Evolutionary conservation across 53 echinoderm and acorn worm species (phyloP).

Genomic region (Holothuria scabra): DNA sequence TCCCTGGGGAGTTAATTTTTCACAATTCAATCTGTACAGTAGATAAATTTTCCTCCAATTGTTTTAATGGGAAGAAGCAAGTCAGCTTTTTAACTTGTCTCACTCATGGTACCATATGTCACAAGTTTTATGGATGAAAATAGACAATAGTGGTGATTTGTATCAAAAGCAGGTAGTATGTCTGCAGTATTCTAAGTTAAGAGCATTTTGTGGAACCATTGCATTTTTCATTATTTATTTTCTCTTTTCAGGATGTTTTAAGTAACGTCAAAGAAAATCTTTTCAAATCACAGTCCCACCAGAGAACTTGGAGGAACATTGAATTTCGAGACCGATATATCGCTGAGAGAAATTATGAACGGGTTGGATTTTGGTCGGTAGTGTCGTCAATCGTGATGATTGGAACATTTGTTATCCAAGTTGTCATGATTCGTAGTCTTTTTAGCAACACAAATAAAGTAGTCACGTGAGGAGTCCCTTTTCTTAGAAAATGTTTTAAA

Average conservation of each 20-base stretch:
- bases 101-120: no score
- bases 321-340: conserved; percentile 94
- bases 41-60: no score
- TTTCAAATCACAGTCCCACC: conserved; percentile 76
- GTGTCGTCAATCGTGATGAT: conserved; percentile 77
- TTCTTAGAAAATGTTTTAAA: no score
- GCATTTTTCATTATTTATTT: background rate
- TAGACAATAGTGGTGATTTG: no score
- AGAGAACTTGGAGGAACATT: conserved; percentile 85
- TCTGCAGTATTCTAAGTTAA: no score
- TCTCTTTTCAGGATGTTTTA: conserved; percentile 43
- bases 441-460: conserved; percentile 67
- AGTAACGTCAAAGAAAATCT: conserved; percentile 78
- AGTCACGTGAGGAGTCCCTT: conserved; percentile 41
- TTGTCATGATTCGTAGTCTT: conserved; percentile 86
- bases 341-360: conserved; percentile 87
- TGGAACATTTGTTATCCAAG: conserved; percentile 71
- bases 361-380: conserved; percentile 87
- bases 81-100: no score
- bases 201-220: no score
- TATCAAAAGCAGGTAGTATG: no score
- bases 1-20: no score
- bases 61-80: no score
- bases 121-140: no score
- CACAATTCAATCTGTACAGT: no score